These are phyloP conservation scores for Ophion obscuratus DNA, from an alignment of 2,888 invertebrate genomes.

Conservation along the genomic window DNA sequence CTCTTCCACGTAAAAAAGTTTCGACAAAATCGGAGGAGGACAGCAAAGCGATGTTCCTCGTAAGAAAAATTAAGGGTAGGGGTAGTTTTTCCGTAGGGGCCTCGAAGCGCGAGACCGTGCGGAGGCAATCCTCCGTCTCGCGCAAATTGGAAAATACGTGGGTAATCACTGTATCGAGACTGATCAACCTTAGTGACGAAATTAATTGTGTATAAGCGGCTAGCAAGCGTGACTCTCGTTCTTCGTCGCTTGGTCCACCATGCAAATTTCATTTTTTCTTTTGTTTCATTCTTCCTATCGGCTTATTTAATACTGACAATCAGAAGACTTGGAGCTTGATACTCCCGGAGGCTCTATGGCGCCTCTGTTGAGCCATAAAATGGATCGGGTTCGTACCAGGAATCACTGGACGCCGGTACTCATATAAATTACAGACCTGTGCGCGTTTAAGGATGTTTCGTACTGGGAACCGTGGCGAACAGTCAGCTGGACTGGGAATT, in stretches of 20 bases:
- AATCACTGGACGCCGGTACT: neutral
- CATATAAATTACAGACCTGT: neutral
- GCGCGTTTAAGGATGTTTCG: neutral
- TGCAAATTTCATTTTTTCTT: conserved; percentile 54
- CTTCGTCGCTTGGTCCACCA: conserved; percentile 63
- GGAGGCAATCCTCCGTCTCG: too few species aligned
- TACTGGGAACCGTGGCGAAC: neutral
- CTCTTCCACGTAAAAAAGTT: too few species aligned
- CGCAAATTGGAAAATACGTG: neutral
- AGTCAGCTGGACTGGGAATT: neutral
- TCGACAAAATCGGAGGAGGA: too few species aligned
- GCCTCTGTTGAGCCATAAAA: neutral
- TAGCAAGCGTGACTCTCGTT: conserved; percentile 49
- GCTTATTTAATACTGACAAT: conserved; percentile 60
- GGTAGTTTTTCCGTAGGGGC: too few species aligned
- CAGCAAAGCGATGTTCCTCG: too few species aligned
- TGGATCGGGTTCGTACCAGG: neutral
- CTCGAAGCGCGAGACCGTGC: too few species aligned
- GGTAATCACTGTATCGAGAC: too few species aligned
- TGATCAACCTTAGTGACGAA: neutral
- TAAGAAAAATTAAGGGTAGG: too few species aligned
- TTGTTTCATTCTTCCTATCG: conserved; percentile 17
- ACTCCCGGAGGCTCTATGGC: conserved; percentile 47
- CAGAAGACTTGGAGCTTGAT: conserved; percentile 53
- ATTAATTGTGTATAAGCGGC: conserved; percentile 32